Conservation (phyloP, 2,113 vertebrate species). For the Anarhynchus alexandrinus region DNA sequence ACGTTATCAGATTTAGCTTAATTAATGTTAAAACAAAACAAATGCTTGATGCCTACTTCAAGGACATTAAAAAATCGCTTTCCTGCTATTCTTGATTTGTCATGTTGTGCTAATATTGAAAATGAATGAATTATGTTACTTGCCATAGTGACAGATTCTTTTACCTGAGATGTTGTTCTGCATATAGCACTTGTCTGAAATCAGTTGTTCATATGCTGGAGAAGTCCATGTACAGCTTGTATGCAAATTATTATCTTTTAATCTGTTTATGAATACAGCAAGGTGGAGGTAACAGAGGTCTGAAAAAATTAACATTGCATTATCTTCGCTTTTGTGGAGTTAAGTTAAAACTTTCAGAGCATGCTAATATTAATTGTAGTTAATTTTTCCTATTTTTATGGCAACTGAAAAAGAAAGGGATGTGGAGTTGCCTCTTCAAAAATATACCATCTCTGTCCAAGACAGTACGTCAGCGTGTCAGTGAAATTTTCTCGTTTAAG, state of each 20-base stretch:
- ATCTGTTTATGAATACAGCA: constrained; percentile 47
- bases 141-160: constrained; percentile 12
- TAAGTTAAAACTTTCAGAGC: constrained; percentile 5
- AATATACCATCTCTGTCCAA: not conserved
- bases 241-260: constrained; percentile 59
- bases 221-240: constrained; percentile 28
- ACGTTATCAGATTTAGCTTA: constrained; percentile 41
- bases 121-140: constrained; percentile 18
- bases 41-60: constrained; percentile 38
- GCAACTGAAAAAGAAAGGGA: not conserved
- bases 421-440: not conserved
- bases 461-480: rapidly evolving
- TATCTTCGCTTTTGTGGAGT: not conserved
- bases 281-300: constrained; percentile 37
- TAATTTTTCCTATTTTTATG: not conserved
- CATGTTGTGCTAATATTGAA: constrained; percentile 7
- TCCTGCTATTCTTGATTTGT: constrained; percentile 6
- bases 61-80: not conserved
- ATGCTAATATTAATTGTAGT: not conserved
- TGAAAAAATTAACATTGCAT: constrained; percentile 59
- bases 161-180: constrained; percentile 33
- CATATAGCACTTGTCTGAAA: constrained; percentile 6
- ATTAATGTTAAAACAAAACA: constrained; percentile 55
- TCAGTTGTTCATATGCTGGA: constrained; percentile 27
- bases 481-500: not conserved